Conservation (phyloP, 2,113 vertebrate species). For the Heterotilapia buettikoferi region DNA sequence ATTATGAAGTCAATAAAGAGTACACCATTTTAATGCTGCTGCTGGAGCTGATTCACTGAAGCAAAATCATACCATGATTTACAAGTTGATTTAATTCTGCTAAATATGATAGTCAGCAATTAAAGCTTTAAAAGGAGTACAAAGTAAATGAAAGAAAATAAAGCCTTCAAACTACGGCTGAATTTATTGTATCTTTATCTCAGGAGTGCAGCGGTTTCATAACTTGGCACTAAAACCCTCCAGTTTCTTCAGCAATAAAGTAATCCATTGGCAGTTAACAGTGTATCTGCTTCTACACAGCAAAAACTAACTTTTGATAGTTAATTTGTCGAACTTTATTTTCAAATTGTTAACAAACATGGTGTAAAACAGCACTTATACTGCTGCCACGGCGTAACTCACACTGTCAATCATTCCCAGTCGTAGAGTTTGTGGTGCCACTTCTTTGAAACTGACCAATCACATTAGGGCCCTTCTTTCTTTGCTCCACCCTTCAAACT, state of each 20-base stretch:
- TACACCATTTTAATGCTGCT: background rate
- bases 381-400: background rate
- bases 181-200: background rate
- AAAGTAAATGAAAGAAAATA: background rate
- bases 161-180: background rate
- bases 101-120: background rate
- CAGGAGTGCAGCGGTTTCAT: background rate
- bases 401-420: background rate
- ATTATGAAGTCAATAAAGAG: background rate
- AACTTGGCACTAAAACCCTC: background rate
- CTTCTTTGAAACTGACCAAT: background rate
- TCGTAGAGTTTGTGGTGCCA: background rate
- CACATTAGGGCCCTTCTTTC: background rate
- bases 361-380: background rate
- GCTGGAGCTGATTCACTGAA: background rate
- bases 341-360: background rate
- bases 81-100: background rate
- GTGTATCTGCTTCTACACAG: background rate
- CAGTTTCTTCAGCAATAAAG: background rate
- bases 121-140: background rate
- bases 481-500: background rate
- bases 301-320: background rate
- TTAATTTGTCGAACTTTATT: background rate
- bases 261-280: background rate
- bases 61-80: background rate